Percentiles rank a stretch among this genome's conserved stretches.
Evolutionary conservation across 2,113 vertebrate species (phyloP).

Genomic region (Dromaius novaehollandiae): DNA sequence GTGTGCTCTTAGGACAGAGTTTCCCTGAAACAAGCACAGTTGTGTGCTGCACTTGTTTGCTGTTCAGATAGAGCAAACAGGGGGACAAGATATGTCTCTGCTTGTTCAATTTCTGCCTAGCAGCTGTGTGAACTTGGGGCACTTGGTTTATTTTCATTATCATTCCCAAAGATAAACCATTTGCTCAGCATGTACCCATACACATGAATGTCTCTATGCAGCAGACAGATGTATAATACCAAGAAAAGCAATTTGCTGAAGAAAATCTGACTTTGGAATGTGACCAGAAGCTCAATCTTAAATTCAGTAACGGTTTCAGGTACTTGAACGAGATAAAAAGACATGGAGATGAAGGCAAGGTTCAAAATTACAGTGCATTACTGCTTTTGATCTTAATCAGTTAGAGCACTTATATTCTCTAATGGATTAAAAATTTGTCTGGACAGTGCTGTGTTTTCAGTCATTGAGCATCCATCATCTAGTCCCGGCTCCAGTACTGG

Average conservation of each 20-base stretch:
- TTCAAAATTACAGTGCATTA: not conserved
- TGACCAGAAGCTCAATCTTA: not conserved
- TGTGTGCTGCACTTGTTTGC: not conserved
- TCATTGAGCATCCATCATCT: not conserved
- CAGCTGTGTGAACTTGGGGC: not conserved
- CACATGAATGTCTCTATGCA: accelerated
- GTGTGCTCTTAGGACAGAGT: not conserved
- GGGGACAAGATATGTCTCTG: not conserved
- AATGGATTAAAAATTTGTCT: not conserved
- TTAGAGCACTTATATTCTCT: not conserved
- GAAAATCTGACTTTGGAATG: not conserved
- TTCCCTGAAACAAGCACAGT: not conserved
- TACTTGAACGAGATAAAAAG: not conserved
- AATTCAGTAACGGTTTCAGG: not conserved
- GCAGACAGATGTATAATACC: not conserved
- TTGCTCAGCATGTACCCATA: not conserved
- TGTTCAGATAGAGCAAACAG: not conserved
- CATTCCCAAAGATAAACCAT: not conserved
- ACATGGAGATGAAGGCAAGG: not conserved
- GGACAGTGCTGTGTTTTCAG: not conserved
- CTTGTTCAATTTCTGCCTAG: not conserved
- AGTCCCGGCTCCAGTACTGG: not conserved
- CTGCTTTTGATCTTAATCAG: not conserved
- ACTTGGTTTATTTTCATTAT: not conserved
- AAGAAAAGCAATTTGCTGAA: not conserved